These are phyloP conservation scores for Pammene aurita DNA, from an alignment of 2,888 invertebrate genomes.

Conservation along the genomic window DNA sequence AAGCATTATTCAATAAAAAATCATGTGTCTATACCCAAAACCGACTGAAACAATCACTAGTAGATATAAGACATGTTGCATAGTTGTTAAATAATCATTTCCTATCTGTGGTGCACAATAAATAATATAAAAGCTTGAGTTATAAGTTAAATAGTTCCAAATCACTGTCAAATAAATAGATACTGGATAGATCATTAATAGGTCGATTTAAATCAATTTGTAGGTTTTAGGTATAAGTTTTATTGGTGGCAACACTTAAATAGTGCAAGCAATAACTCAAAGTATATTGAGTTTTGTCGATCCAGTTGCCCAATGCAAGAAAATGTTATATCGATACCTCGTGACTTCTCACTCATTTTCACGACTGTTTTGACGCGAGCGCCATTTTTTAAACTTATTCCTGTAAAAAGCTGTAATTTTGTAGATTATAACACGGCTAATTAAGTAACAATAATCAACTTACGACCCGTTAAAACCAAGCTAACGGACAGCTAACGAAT, in stretches of 20 bases:
- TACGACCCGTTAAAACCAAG: neutral
- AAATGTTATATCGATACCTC: conserved; percentile 18
- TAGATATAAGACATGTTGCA: conserved; percentile 16
- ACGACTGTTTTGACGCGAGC: neutral
- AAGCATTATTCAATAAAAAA: neutral
- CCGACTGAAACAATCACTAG: conserved; percentile 12
- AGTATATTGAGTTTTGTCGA: conserved; percentile 15
- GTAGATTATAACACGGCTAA: neutral
- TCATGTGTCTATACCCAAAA: conserved; percentile 5
- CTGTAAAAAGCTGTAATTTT: neutral
- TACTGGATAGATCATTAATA: conserved; percentile 8
- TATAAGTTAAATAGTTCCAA: neutral
- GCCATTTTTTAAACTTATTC: neutral
- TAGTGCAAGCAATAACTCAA: neutral
- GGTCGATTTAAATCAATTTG: neutral
- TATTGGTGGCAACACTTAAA: conserved; percentile 2
- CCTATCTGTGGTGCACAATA: conserved; percentile 8
- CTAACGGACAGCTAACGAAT: neutral
- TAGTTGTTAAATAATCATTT: conserved; percentile 25
- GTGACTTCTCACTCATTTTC: conserved; percentile 37
- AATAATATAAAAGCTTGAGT: neutral
- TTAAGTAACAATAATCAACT: too few relatives aligned
- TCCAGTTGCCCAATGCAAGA: conserved; percentile 3
- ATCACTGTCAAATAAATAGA: conserved; percentile 4
- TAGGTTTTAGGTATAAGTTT: neutral